A percentile compares a stretch with the other conserved stretches of the same genome.
Evolutionary conservation across 1,140 invertebrate species (phyloP).

Genomic region (Anoplophora glabripennis): DNA sequence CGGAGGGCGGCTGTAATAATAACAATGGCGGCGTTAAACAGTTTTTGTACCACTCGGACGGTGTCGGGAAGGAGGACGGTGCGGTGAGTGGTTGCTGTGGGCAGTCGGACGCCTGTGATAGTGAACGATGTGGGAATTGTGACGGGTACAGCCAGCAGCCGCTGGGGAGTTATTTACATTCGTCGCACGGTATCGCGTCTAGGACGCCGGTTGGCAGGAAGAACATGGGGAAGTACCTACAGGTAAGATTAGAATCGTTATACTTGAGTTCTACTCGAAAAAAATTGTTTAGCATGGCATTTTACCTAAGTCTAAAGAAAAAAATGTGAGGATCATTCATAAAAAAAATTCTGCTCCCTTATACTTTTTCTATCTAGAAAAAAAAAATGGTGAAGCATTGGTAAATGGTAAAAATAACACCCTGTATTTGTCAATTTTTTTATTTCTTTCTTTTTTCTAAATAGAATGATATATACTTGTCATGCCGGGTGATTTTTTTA

Average conservation of each 20-base stretch:
- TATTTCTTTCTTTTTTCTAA: too few relatives aligned
- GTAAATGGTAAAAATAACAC: too few relatives aligned
- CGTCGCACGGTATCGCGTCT: conserved; percentile 44
- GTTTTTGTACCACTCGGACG: conserved; percentile 15
- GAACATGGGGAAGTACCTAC: conserved; percentile 45
- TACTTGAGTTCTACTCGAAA: too few relatives aligned
- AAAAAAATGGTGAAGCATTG: too few relatives aligned
- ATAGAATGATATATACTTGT: too few relatives aligned
- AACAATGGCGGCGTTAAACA: conserved; percentile 16
- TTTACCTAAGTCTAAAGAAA: too few relatives aligned
- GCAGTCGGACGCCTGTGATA: conserved; percentile 21
- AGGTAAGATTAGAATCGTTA: conserved; percentile 36
- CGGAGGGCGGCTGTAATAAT: neutral
- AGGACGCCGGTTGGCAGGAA: conserved; percentile 46
- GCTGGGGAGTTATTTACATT: conserved; percentile 44
- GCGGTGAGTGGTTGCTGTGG: conserved; percentile 1
- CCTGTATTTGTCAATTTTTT: too few relatives aligned
- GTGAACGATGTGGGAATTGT: conserved; percentile 12
- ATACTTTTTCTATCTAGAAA: too few relatives aligned
- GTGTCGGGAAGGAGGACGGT: conserved; percentile 4
- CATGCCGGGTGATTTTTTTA: too few relatives aligned
- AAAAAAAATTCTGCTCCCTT: too few relatives aligned
- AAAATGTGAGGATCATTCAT: too few relatives aligned
- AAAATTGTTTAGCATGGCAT: too few relatives aligned
- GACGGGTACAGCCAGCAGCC: conserved; percentile 31